Evolutionary conservation across 2,888 invertebrate genomes (phyloP), one percentile per base, ranked within the genome.

Genomic region (Oscheius sp.): DNA sequence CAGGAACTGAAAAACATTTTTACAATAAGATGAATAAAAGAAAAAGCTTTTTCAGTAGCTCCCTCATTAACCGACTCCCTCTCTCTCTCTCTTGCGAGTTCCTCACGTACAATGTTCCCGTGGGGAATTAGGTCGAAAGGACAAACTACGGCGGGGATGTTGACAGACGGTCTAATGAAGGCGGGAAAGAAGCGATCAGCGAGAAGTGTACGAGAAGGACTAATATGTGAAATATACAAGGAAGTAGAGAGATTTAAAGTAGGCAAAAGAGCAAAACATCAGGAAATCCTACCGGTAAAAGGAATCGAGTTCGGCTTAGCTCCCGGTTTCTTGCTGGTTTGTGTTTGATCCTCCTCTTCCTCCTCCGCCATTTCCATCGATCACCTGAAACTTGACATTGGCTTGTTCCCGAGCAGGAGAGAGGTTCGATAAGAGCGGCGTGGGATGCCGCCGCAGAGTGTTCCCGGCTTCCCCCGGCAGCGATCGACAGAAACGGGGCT

Each of bases 1-100:
- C 59, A 1, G 59, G 59, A 3, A 41, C 59, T 59, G 28, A 59
- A 59, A 54, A n/a, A n/a, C n/a, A n/a, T n/a, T n/a, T n/a, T n/a
- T n/a, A n/a, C n/a, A n/a, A n/a, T n/a, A n/a, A n/a, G n/a, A n/a
- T n/a, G n/a, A n/a, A n/a, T n/a, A n/a, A n/a, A n/a, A n/a, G n/a
- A n/a, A n/a, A n/a, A n/a, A n/a, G n/a, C n/a, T n/a, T n/a, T n/a
- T n/a, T n/a, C n/a, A n/a, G n/a, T n/a, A n/a, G n/a, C n/a, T n/a
- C n/a, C n/a, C n/a, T n/a, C n/a, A n/a, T n/a, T n/a, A n/a, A n/a
- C n/a, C n/a, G n/a, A n/a, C n/a, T n/a, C n/a, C 36, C 14, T 36
- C 8, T 36, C 14, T 36, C 36, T 36, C 14, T 36, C 20, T 26
- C 24, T 0, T 22, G 20, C 47, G 24, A 20, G 12, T 12, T 47